Evolutionary conservation across 2,888 invertebrate species (phyloP), one percentile per base, ranked within the genome.

Genomic region (Conistra vaccinii): DNA sequence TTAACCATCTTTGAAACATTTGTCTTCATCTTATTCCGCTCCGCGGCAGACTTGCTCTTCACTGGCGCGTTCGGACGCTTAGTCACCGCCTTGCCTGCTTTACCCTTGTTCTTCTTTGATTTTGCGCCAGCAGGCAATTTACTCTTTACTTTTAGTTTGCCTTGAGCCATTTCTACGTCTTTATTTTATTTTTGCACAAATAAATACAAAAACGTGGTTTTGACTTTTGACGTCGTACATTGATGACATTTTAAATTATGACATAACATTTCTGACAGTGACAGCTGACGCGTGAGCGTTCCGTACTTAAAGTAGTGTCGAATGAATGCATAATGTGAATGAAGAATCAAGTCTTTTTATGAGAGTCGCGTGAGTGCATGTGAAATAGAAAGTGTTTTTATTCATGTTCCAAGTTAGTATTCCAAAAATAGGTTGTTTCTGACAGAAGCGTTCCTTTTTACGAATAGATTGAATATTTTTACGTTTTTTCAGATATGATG

Each of bases 1-100:
- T 98, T 98, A n/a, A 98, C 97, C 90, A 97, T 97, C 92, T 97
- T 98, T 10, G 97, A 97, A 23, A 98, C 97, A 72, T 96, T 96
- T 81, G 97, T 97, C 88, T 98, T 98, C 90, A 98, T 94, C 88
- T 97, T 98, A 85, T 97, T 97, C 1, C 97, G 92, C 89, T 97
- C 97, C 69, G 97, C 93, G 42, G 96, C 94, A 74, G 96, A 96
- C 87, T 98, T 98, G 55, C 97, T 97, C 75, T 97, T 97, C 32
- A 97, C 97, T 0, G 98, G 98, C 39, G 97, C 97, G 92, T 97
- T 97, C 76, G 94, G 96, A 81, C 97, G 95, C 89, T 97, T 97
- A 5, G 97, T 97, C 26, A 96, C 93, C 0, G 97, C 96, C 78
- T 95, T 94, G 3, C 97, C 97, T 69, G 97, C 96, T 79, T 95